phyloP scores from a whole-genome alignment of 2,888 invertebrate species.

The Scaptomyza flava region DNA sequence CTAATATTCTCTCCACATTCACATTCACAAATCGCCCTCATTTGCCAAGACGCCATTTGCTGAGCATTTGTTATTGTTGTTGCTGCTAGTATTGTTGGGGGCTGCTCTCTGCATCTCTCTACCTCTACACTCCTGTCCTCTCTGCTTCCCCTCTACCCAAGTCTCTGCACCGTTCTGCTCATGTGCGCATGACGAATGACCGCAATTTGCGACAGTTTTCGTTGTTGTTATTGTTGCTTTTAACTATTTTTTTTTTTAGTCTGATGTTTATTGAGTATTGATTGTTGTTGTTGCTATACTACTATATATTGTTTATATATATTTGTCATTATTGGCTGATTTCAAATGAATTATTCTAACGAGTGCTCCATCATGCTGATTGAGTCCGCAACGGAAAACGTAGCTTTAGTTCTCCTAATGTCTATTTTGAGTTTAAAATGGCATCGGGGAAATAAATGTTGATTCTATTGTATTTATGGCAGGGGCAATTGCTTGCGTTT shows the following conservation, averaged over 20 bases:
- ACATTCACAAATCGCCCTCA: conserved; percentile 51
- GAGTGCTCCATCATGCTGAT: conserved; percentile 37
- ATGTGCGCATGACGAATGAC: conserved; percentile 84
- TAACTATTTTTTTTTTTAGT: conserved; percentile 66
- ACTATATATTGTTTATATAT: conserved; percentile 35
- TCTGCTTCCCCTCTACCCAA: conserved; percentile 27
- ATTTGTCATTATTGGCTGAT: conserved; percentile 69
- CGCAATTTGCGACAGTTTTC: conserved; percentile 82
- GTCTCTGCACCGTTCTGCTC: conserved; percentile 73
- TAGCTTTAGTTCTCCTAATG: conserved; percentile 32
- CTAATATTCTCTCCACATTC: background rate
- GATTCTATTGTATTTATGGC: conserved; percentile 45
- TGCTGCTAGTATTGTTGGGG: conserved; percentile 15
- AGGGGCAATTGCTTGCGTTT: conserved; percentile 25
- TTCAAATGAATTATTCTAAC: conserved; percentile 60
- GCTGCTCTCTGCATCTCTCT: conserved; percentile 27
- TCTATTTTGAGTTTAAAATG: conserved; percentile 32
- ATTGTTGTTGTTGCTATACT: conserved; percentile 60
- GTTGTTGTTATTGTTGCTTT: conserved; percentile 39
- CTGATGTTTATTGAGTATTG: conserved; percentile 67
- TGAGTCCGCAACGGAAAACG: conserved; percentile 25
- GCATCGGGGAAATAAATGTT: conserved; percentile 55
- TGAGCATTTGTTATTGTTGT: conserved; percentile 49
- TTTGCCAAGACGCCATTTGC: conserved; percentile 72
- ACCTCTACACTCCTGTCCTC: background rate